These are phyloP conservation scores for Drosophila cognata DNA, from an alignment of 2,888 invertebrate species.

Conservation along the genomic window DNA sequence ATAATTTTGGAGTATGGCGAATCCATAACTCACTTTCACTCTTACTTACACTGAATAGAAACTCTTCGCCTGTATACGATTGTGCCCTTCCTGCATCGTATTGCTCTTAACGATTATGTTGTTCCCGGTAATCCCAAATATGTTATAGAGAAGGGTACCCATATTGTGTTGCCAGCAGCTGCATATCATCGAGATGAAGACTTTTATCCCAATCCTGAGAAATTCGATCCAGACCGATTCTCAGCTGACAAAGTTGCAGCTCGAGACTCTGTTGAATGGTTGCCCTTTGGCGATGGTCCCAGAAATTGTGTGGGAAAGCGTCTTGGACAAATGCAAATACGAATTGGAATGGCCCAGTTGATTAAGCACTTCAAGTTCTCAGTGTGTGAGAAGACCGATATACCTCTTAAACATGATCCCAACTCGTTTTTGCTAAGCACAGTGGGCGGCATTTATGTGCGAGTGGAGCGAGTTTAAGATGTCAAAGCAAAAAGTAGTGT, in stretches of 20 bases:
- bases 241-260: slow-evolving; percentile 86
- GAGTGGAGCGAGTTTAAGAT: slow-evolving; percentile 13
- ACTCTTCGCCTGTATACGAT: slow-evolving; percentile 87
- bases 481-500: too few species aligned
- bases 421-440: slow-evolving; percentile 54
- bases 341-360: slow-evolving; percentile 74
- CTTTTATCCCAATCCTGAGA: slow-evolving; percentile 86
- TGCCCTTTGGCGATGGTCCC: slow-evolving; percentile 84
- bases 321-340: slow-evolving; percentile 81
- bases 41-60: slow-evolving; percentile 81
- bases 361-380: slow-evolving; percentile 74
- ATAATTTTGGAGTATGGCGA: not conserved
- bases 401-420: slow-evolving; percentile 64
- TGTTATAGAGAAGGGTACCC: slow-evolving; percentile 85
- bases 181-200: slow-evolving; percentile 87
- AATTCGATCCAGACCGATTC: slow-evolving; percentile 88
- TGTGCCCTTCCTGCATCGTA: slow-evolving; percentile 86
- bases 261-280: slow-evolving; percentile 84
- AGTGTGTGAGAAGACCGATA: slow-evolving; percentile 60
- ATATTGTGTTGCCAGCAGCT: slow-evolving; percentile 76
- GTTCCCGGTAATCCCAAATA: slow-evolving; percentile 85
- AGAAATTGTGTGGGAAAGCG: slow-evolving; percentile 83
- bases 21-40: not conserved
- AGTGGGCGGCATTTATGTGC: slow-evolving; percentile 44
- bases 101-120: slow-evolving; percentile 86